phyloP scores from a whole-genome alignment of 92 coral and sea anemone genomes.

The Epizoanthus stellaris region DNA sequence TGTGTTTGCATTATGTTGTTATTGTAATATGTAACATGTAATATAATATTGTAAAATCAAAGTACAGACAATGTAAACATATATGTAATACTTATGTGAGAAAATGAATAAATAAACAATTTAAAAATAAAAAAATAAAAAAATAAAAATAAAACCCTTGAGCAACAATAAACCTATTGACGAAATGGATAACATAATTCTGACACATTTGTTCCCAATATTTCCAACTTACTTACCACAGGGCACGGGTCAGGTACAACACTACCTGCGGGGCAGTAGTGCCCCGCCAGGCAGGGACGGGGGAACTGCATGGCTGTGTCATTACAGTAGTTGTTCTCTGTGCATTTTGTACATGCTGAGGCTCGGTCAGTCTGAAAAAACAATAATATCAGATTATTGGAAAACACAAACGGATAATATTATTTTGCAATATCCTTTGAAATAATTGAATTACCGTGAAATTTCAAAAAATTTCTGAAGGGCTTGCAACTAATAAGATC shows the following conservation, averaged over 20 bases:
- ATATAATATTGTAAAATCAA: no score
- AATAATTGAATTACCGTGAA: no score
- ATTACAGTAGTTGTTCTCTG: slow-evolving; percentile 85
- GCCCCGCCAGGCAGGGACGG: slow-evolving; percentile 69
- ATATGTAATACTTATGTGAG: no score
- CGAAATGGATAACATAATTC: background rate
- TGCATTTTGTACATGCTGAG: slow-evolving; percentile 79
- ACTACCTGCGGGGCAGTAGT: slow-evolving; percentile 86
- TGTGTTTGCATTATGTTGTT: no score
- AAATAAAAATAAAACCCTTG: background rate
- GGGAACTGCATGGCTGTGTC: slow-evolving; percentile 79
- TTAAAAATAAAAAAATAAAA: no score
- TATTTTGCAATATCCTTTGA: background rate
- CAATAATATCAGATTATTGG: background rate
- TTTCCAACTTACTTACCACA: slow-evolving; percentile 81
- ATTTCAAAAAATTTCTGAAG: no score
- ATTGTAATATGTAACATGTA: no score
- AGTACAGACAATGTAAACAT: no score
- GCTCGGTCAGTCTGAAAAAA: slow-evolving; percentile 81
- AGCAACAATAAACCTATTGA: background rate
- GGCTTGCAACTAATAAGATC: no score
- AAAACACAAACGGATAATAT: background rate
- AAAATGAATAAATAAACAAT: no score
- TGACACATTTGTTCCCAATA: background rate
- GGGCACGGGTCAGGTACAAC: slow-evolving; percentile 83